Conservation (phyloP, 1,140 invertebrate species). For the Sminthurides bifidus region DNA sequence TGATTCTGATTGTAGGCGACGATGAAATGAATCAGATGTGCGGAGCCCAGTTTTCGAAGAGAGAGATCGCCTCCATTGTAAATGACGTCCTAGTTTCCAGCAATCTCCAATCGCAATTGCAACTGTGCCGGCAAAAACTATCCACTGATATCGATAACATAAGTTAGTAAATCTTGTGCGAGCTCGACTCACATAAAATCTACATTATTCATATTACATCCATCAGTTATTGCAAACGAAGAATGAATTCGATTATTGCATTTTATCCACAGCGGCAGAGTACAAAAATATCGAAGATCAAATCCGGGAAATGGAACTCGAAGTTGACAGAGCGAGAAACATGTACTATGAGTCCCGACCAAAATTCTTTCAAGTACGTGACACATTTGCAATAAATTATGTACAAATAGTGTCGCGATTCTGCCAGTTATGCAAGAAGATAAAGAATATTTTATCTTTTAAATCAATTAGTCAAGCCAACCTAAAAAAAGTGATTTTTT, state of each 20-base stretch:
- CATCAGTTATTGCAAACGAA: too few species aligned
- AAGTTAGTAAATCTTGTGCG: too few species aligned
- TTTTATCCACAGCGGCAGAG: constrained; percentile 37
- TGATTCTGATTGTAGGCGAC: too few species aligned
- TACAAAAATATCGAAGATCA: constrained; percentile 35
- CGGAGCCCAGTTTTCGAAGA: too few species aligned
- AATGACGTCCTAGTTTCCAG: constrained; percentile 10
- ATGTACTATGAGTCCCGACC: constrained; percentile 1
- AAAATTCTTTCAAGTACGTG: neutral
- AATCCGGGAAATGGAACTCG: constrained; percentile 17
- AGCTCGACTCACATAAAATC: too few species aligned
- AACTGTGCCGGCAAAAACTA: too few species aligned
- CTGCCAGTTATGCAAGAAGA: neutral
- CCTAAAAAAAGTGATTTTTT: too few species aligned
- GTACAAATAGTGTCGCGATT: neutral
- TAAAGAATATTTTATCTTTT: neutral
- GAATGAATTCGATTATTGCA: too few species aligned
- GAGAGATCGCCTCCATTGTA: neutral
- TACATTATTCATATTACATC: too few species aligned
- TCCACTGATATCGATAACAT: too few species aligned
- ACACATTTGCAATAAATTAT: neutral
- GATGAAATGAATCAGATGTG: too few species aligned
- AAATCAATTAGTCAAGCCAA: too few species aligned
- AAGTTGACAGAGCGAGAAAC: neutral
- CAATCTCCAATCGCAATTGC: constrained; percentile 30